A percentile compares a stretch with the other conserved stretches of the same genome.
These are phyloP conservation scores for Somateria mollissima DNA, from an alignment of 2,797 vertebrate genomes.

Conservation along the genomic window DNA sequence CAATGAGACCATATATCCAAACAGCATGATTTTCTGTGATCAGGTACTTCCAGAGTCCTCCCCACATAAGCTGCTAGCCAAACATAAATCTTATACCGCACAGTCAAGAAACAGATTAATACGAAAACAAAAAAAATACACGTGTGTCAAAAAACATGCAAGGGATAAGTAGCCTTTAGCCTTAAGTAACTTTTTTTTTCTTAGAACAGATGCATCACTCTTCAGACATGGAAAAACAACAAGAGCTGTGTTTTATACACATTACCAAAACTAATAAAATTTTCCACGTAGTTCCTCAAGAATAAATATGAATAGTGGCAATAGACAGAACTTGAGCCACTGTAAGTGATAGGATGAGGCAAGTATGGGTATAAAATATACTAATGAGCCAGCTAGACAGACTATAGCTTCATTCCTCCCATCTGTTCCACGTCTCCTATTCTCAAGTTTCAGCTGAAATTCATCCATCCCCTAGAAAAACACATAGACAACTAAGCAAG, in stretches of 20 bases:
- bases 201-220: background rate
- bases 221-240: background rate
- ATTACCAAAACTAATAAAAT: background rate
- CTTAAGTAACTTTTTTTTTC: background rate
- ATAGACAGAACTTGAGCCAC: background rate
- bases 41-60: background rate
- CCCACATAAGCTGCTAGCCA: background rate
- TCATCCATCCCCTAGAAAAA: background rate
- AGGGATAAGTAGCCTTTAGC: background rate
- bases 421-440: background rate
- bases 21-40: background rate
- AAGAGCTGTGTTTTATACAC: background rate
- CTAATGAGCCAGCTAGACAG: background rate
- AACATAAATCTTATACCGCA: background rate
- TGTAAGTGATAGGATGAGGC: background rate
- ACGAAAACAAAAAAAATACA: background rate
- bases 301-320: background rate
- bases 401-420: background rate
- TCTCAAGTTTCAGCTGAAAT: background rate
- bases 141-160: background rate
- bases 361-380: background rate
- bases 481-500: background rate
- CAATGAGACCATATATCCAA: background rate
- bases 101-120: background rate
- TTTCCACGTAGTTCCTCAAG: background rate